These are phyloP conservation scores for Pandemis heparana DNA, from an alignment of 2,888 invertebrate species.

Conservation along the genomic window DNA sequence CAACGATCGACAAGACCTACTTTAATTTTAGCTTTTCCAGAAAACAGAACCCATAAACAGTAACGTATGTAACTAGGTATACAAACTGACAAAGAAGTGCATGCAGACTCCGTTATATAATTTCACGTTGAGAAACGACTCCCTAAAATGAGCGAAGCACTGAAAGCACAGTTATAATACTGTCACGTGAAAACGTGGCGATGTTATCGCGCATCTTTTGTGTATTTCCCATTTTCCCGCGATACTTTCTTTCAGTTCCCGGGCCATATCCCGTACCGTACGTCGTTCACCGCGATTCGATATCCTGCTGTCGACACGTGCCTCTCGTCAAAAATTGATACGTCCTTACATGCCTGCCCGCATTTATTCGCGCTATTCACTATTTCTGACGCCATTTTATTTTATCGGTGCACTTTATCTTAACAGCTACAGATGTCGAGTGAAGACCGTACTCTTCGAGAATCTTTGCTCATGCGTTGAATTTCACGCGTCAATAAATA, in stretches of 20 bases:
- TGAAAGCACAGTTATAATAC: slow-evolving; percentile 16
- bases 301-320: slow-evolving; percentile 38
- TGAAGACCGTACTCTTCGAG: background rate
- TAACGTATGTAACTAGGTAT: no score
- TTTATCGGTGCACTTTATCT: slow-evolving; percentile 36
- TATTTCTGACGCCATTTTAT: slow-evolving; percentile 32
- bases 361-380: slow-evolving; percentile 24
- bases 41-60: background rate
- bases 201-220: slow-evolving; percentile 29
- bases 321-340: slow-evolving; percentile 40
- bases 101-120: background rate
- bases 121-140: background rate
- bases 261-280: background rate
- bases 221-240: slow-evolving; percentile 15
- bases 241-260: slow-evolving; percentile 19
- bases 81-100: background rate
- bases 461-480: background rate
- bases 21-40: no score
- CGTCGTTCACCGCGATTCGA: slow-evolving; percentile 22
- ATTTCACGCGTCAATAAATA: background rate
- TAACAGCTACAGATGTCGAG: slow-evolving; percentile 21
- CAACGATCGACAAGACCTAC: no score
- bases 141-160: slow-evolving; percentile 1
- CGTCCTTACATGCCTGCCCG: slow-evolving; percentile 25
- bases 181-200: slow-evolving; percentile 19